A percentile compares a stretch with the other conserved stretches of the same genome.
Conservation (phyloP, 2,113 vertebrate species). For the Lepidothrix coronata region DNA sequence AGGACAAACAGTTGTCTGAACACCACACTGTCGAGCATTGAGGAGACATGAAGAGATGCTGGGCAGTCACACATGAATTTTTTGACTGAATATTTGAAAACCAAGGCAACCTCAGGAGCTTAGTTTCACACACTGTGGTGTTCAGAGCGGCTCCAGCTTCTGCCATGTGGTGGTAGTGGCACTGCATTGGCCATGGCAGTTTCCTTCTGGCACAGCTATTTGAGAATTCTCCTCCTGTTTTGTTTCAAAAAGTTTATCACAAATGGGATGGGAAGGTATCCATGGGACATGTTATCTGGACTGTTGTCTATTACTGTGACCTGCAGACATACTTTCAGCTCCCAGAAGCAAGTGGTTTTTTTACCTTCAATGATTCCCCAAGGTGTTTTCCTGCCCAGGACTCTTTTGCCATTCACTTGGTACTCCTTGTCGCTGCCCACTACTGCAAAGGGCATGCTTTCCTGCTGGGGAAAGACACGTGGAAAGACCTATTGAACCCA, state of each 20-base stretch:
- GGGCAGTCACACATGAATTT: background rate
- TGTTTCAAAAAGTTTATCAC: background rate
- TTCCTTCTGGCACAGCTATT: background rate
- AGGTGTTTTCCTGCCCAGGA: constrained; percentile 93
- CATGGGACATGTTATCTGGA: background rate
- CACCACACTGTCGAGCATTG: accelerated
- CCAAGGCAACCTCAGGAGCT: background rate
- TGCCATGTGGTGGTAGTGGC: background rate
- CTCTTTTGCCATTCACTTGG: constrained; percentile 92
- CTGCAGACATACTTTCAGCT: background rate
- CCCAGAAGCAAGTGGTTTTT: background rate
- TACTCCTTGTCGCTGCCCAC: constrained; percentile 98
- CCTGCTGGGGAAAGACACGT: constrained; percentile 76
- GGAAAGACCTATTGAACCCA: constrained; percentile 34
- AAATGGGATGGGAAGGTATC: background rate
- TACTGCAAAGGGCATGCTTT: constrained; percentile 95
- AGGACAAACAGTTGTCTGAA: background rate
- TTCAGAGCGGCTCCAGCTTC: background rate
- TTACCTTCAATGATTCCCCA: constrained; percentile 98
- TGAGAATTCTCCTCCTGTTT: background rate
- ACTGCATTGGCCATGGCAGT: background rate
- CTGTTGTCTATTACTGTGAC: background rate
- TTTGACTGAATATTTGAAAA: background rate
- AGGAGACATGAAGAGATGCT: background rate
- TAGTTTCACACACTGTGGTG: background rate